Base-by-base conservation (phyloP, 2,797 vertebrate genomes). In the Microctenopoma lineatum region DNA sequence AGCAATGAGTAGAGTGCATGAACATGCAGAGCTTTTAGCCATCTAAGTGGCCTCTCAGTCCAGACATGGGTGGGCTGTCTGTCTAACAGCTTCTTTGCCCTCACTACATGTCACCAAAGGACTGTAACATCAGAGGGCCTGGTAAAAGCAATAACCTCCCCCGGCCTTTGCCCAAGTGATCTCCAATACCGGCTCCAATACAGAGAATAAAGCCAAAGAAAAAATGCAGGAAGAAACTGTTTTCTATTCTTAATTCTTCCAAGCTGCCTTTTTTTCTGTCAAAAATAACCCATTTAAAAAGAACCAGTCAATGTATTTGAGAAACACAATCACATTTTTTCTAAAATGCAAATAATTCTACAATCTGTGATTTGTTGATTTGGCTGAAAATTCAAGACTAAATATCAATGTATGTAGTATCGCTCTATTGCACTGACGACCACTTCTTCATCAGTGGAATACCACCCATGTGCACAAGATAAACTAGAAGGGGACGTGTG, bases 141-240 rank as follows among this genome's bases (percentile, higher is more conserved):
- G 27, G 52, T 65, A 73, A 80, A 81, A 80, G 81, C 72, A 82
- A 80, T 77, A 82, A 82, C 60, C 63, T 80, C 63, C 46, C 26
- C 36, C 12, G 16, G 72, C 55, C 63, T 79, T 39, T 45, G 29
- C 48, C 73, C 70, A 69, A 72, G 79, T 71, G 45, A 73, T 73
- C 64, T 72, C 34, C 53, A 71, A 54, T 54, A 64, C 54, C 53
- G 51, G 41, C 70, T 70, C 12, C 47, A 62, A 55, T 21, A 46
- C 64, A 55, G 52, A 68, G 29, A 65, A 21, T 21, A 46, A 47
- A 70, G 29, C 29, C 7, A 56, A 25, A 16, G n/a, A 29, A 60
- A 68, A 60, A 50, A 70, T 21, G 13, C n/a, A 41, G 45, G 11
- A 64, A 27, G 36, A 41, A 26, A 18, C n/a, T 4, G 27, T 27